A percentile compares a stretch with the other conserved stretches of the same genome.
phyloP scores from a whole-genome alignment of 2,888 invertebrate genomes.

The Tenthredo notha region DNA sequence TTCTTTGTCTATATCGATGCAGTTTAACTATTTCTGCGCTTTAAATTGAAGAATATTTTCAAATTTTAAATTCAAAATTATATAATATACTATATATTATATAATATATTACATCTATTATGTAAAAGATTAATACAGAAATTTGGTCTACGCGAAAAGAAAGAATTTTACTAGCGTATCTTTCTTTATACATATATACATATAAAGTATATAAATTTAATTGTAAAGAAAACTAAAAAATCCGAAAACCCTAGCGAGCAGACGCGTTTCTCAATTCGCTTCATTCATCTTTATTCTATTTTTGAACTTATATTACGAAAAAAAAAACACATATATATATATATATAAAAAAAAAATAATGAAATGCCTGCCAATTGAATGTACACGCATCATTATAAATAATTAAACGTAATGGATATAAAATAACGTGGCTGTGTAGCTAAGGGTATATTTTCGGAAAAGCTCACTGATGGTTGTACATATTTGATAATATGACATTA shows the following conservation, averaged over 20 bases:
- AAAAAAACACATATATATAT: not conserved
- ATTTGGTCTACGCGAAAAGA: constrained; percentile 46
- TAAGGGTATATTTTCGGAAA: constrained; percentile 47
- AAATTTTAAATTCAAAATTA: not conserved
- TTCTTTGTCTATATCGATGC: constrained; percentile 5
- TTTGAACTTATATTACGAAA: not conserved
- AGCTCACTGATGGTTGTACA: constrained; percentile 54
- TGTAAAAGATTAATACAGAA: no score
- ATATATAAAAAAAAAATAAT: not conserved
- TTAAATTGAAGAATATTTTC: not conserved
- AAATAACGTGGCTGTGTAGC: constrained; percentile 7
- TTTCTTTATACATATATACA: constrained; percentile 41
- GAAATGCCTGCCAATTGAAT: constrained; percentile 29
- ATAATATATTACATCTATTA: no score
- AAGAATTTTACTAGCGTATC: constrained; percentile 62
- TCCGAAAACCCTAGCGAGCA: constrained; percentile 36
- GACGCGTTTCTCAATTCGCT: not conserved
- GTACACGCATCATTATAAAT: not conserved
- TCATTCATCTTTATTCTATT: not conserved
- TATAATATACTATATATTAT: constrained; percentile 43
- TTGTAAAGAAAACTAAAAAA: constrained; percentile 40
- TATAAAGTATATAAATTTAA: constrained; percentile 1
- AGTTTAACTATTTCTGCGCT: no score
- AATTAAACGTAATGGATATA: not conserved
- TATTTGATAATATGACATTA: constrained; percentile 50